phyloP scores from a whole-genome alignment of 1,140 invertebrate species.

The Sycobia sp. region DNA sequence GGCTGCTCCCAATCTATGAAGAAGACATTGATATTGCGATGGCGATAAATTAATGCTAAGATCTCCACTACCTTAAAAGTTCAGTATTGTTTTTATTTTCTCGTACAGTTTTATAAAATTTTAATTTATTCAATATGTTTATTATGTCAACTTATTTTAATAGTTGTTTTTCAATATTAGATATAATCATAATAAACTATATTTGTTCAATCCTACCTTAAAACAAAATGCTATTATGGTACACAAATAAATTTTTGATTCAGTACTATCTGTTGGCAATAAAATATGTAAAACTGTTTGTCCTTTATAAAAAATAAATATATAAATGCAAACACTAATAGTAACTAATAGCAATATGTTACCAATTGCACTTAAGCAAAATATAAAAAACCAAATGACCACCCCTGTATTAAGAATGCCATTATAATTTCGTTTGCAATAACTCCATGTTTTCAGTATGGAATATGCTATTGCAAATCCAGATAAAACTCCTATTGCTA shows the following conservation, averaged over 20 bases:
- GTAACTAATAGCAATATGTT: constrained; percentile 74
- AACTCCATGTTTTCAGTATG: constrained; percentile 69
- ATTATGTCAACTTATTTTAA: too few relatives aligned
- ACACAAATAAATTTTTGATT: constrained; percentile 67
- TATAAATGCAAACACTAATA: constrained; percentile 68
- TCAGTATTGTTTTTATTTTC: neutral
- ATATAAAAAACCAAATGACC: constrained; percentile 70
- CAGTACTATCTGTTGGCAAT: constrained; percentile 63
- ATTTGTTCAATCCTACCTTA: too few relatives aligned
- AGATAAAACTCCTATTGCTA: constrained; percentile 68
- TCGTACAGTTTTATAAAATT: neutral
- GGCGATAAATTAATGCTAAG: constrained; percentile 67
- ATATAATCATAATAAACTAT: too few relatives aligned
- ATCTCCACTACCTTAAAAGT: constrained; percentile 65
- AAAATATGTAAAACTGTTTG: constrained; percentile 70
- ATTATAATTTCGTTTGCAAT: constrained; percentile 61
- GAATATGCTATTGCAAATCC: constrained; percentile 68
- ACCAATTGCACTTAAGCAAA: constrained; percentile 66
- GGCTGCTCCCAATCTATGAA: constrained; percentile 90
- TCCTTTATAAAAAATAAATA: constrained; percentile 76
- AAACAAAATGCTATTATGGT: constrained; percentile 70
- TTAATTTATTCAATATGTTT: neutral
- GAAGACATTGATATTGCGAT: constrained; percentile 77
- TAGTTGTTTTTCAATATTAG: too few relatives aligned
- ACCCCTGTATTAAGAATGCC: constrained; percentile 60